Conservation (phyloP, 2,888 invertebrate genomes). For the Andrena marginata region DNA sequence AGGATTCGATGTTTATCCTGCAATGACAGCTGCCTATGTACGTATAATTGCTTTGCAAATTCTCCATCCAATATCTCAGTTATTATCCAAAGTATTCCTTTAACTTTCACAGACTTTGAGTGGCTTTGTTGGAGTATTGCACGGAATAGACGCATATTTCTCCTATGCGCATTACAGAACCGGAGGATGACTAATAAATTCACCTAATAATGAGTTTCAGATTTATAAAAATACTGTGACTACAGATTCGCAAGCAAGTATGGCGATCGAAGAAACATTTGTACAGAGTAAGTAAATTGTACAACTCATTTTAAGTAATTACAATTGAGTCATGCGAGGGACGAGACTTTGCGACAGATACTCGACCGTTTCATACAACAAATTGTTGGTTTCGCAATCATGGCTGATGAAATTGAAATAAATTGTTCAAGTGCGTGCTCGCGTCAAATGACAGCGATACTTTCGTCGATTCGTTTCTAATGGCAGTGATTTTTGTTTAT, state of each 20-base stretch:
- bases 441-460: too few relatives aligned
- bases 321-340: neutral
- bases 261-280: neutral
- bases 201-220: neutral
- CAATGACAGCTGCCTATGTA: conserved; percentile 95
- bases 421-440: neutral
- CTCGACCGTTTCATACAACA: neutral
- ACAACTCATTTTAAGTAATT: neutral
- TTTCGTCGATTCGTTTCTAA: too few relatives aligned
- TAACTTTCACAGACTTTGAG: conserved; percentile 91
- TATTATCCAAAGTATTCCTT: neutral
- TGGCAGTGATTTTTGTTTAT: too few relatives aligned
- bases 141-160: conserved; percentile 92
- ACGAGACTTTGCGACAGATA: neutral
- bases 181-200: conserved; percentile 84
- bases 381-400: neutral
- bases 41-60: conserved; percentile 84
- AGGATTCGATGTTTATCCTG: conserved; percentile 93
- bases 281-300: neutral
- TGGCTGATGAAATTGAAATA: neutral
- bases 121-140: conserved; percentile 90
- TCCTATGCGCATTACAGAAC: conserved; percentile 90
- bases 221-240: neutral
- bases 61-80: too few relatives aligned
- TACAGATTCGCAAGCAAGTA: neutral